Conservation (phyloP, 2,888 invertebrate species). For the Hyppa rectilinea region DNA sequence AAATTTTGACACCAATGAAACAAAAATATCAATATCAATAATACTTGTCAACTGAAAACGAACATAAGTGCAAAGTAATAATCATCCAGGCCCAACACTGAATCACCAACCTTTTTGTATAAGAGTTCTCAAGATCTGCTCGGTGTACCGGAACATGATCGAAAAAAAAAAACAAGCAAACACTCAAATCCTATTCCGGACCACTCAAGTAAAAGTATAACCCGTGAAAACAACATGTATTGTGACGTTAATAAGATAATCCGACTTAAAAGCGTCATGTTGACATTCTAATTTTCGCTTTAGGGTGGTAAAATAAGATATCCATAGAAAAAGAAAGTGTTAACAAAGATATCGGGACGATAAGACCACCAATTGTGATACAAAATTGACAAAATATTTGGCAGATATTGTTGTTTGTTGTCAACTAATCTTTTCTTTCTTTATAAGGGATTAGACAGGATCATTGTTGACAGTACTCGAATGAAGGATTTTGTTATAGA, state of each 20-base stretch:
- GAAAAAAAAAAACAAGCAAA: conserved; percentile 39
- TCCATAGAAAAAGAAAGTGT: conserved; percentile 80
- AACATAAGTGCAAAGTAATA: not conserved
- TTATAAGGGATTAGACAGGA: conserved; percentile 73
- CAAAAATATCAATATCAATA: too few species aligned
- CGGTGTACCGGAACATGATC: conserved; percentile 30
- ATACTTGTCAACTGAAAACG: not conserved
- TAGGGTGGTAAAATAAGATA: conserved; percentile 58
- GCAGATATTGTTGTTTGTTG: conserved; percentile 77
- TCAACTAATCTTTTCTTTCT: conserved; percentile 75
- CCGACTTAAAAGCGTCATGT: conserved; percentile 79
- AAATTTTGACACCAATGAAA: not conserved
- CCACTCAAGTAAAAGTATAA: conserved; percentile 72
- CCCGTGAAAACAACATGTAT: conserved; percentile 75
- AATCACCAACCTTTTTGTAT: conserved; percentile 27
- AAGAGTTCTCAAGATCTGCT: conserved; percentile 31
- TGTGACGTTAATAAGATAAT: conserved; percentile 76
- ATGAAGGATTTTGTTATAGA: conserved; percentile 63
- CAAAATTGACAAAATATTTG: conserved; percentile 88
- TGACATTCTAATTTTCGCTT: conserved; percentile 83
- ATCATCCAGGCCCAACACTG: not conserved
- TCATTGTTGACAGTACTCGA: conserved; percentile 63
- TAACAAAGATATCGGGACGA: conserved; percentile 71
- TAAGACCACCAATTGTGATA: conserved; percentile 87
- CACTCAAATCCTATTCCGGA: conserved; percentile 44